Percentiles rank a stretch among this genome's conserved stretches.
phyloP scores from a whole-genome alignment of 2,888 invertebrate genomes.

The Carterocephalus palaemon region DNA sequence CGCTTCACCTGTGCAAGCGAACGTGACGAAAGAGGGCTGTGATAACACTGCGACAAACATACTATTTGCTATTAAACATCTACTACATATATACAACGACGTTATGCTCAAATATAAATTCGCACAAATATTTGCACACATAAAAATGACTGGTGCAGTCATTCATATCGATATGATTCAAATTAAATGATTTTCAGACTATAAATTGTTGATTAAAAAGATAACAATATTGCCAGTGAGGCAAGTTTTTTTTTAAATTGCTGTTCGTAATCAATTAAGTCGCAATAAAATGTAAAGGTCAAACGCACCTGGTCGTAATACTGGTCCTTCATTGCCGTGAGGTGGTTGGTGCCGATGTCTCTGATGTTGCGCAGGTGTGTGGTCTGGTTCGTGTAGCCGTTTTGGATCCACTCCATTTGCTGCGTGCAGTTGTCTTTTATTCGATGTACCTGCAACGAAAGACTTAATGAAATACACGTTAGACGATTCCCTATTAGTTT shows the following conservation, averaged over 20 bases:
- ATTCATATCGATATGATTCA: too few species aligned
- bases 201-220: too few species aligned
- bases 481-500: not conserved
- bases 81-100: too few species aligned
- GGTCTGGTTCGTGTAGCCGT: conserved; percentile 92
- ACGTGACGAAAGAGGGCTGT: conserved; percentile 16
- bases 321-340: conserved; percentile 92
- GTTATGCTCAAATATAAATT: too few species aligned
- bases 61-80: too few species aligned
- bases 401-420: conserved; percentile 96
- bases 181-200: too few species aligned
- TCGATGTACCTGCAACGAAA: conserved; percentile 84
- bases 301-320: conserved; percentile 94
- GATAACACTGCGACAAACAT: too few species aligned
- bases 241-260: not conserved
- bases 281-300: conserved; percentile 4
- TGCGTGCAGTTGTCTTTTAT: conserved; percentile 96
- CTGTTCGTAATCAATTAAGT: not conserved
- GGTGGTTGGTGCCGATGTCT: conserved; percentile 93
- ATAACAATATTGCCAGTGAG: too few species aligned
- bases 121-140: too few species aligned
- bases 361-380: conserved; percentile 92
- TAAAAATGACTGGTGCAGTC: too few species aligned
- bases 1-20: conserved; percentile 86
- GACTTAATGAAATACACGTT: conserved; percentile 14